Evolutionary conservation across 2,113 vertebrate genomes (phyloP).

Genomic region (human (Homo sapiens)): DNA sequence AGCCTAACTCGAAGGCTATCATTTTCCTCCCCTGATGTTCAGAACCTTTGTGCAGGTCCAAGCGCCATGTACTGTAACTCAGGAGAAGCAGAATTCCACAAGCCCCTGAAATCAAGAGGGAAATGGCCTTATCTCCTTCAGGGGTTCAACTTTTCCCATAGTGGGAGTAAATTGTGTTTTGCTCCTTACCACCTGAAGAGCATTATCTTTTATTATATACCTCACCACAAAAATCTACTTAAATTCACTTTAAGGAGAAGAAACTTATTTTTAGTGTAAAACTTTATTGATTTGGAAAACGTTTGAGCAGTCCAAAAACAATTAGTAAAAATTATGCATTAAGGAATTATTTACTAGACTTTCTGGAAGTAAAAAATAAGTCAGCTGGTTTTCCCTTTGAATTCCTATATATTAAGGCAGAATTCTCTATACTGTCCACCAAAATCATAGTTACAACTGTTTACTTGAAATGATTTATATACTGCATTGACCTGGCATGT

Average conservation of each 20-base stretch:
- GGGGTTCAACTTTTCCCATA: neutral
- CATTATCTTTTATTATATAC: neutral
- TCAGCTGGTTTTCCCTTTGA: neutral
- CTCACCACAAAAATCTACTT: neutral
- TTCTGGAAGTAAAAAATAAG: constrained; percentile 22
- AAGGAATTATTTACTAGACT: constrained; percentile 33
- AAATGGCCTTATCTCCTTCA: neutral
- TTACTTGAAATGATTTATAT: neutral
- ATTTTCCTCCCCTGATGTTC: neutral
- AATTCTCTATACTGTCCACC: neutral
- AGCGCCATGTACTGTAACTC: neutral
- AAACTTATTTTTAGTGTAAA: neutral
- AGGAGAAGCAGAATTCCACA: neutral
- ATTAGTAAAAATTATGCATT: constrained; percentile 19
- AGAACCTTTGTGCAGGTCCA: neutral
- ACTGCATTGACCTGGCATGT: neutral
- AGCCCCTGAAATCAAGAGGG: neutral
- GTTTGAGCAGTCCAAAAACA: neutral
- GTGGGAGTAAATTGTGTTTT: neutral
- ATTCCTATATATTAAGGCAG: neutral
- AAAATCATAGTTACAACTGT: neutral
- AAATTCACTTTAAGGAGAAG: neutral
- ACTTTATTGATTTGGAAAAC: constrained; percentile 32
- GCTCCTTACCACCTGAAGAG: neutral
- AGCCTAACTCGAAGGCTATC: rapidly evolving